A percentile compares a stretch with the other conserved stretches of the same genome.
Conservation (phyloP, 2,888 invertebrate genomes). For the Erpobdella octoculata region DNA sequence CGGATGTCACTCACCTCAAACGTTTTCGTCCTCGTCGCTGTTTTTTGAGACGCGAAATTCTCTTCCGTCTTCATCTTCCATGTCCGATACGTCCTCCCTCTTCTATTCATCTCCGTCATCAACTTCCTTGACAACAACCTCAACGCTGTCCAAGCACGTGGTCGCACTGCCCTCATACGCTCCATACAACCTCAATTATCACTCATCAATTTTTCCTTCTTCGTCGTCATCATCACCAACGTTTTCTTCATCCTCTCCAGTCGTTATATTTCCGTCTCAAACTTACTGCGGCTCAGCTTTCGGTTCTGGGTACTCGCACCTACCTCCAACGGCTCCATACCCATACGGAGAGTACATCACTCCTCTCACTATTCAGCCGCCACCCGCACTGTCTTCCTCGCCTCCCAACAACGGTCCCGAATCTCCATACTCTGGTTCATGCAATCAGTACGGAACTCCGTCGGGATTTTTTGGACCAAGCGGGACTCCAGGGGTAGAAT, state of each 20-base stretch:
- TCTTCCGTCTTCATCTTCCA: not conserved
- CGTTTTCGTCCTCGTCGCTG: not conserved
- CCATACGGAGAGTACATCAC: slow-evolving; percentile 7
- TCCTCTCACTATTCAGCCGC: not conserved
- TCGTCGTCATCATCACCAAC: slow-evolving; percentile 12
- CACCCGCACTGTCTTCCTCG: not conserved
- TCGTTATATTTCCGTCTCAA: slow-evolving; percentile 7
- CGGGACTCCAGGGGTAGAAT: not conserved
- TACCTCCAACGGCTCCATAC: not conserved
- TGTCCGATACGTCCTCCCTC: not conserved
- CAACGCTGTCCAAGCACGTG: not conserved
- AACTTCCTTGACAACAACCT: not conserved
- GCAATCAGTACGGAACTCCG: not conserved
- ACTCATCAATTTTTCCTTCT: not conserved
- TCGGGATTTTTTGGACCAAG: not conserved
- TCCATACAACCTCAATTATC: slow-evolving; percentile 11
- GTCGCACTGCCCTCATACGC: not conserved
- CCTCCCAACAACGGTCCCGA: not conserved
- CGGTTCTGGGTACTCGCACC: slow-evolving; percentile 7
- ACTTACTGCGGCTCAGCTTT: slow-evolving; percentile 6
- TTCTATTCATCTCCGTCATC: slow-evolving; percentile 9
- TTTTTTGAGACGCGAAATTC: not conserved
- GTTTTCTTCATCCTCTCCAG: not conserved
- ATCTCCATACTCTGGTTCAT: no score
- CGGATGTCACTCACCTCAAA: not conserved